Percentiles rank a stretch among this genome's conserved stretches.
These are phyloP conservation scores for Cathartes aura DNA, from an alignment of 2,113 vertebrate species.

Conservation along the genomic window DNA sequence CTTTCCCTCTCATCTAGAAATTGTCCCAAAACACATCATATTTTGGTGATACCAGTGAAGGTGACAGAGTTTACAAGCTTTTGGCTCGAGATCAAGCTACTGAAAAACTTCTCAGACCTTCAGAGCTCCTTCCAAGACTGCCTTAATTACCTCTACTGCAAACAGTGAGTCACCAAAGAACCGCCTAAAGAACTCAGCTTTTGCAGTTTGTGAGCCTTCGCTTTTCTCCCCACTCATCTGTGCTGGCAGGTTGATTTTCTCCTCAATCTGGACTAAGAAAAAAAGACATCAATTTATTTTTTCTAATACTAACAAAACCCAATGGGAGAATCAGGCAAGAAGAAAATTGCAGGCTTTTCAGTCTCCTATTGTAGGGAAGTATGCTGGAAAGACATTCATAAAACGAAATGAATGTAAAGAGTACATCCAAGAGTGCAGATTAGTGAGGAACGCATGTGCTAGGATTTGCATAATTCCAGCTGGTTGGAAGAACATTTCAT, in stretches of 20 bases:
- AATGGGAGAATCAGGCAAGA: slow-evolving; percentile 54
- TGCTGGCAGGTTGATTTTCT: slow-evolving; percentile 26
- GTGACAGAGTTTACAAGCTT: background rate
- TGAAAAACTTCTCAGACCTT: background rate
- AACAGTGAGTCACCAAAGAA: background rate
- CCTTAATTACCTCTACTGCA: background rate
- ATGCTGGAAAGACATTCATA: slow-evolving; percentile 66
- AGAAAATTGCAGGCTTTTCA: slow-evolving; percentile 69
- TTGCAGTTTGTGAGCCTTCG: background rate
- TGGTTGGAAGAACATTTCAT: slow-evolving; percentile 53
- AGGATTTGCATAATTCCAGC: slow-evolving; percentile 68
- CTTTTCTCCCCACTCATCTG: background rate
- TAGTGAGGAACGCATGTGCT: slow-evolving; percentile 47
- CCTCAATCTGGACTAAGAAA: background rate
- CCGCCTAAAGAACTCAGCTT: background rate
- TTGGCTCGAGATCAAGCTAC: background rate
- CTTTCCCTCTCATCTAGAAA: background rate
- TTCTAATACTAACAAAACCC: slow-evolving; percentile 29
- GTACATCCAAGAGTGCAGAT: slow-evolving; percentile 60
- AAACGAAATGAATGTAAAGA: slow-evolving; percentile 66
- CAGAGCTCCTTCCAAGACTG: background rate
- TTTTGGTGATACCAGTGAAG: background rate
- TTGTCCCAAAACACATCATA: background rate
- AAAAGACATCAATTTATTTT: slow-evolving; percentile 37
- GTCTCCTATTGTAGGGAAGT: slow-evolving; percentile 50